These are phyloP conservation scores for Acipenser ruthenus DNA, from an alignment of 2,797 vertebrate species.

Conservation along the genomic window DNA sequence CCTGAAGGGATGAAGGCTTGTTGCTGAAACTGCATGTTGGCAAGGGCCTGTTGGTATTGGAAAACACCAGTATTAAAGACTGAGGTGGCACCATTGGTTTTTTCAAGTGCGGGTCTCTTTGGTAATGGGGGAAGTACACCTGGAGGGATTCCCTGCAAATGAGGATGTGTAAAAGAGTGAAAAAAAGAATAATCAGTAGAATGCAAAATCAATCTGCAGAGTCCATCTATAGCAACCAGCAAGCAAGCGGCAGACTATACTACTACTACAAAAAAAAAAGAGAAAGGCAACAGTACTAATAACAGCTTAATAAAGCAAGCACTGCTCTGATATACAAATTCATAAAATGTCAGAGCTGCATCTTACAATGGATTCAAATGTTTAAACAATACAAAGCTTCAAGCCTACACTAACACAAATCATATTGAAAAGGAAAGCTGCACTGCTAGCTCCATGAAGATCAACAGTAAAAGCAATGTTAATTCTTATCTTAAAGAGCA, in stretches of 20 bases:
- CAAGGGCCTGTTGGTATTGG: constrained; percentile 97
- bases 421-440: constrained; percentile 53
- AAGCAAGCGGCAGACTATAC: constrained; percentile 67
- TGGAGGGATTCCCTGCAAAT: constrained; percentile 86
- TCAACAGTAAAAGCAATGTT: constrained; percentile 63
- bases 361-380: constrained; percentile 43
- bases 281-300: constrained; percentile 61
- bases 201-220: constrained; percentile 28
- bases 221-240: constrained; percentile 56
- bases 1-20: constrained; percentile 97
- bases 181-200: constrained; percentile 53
- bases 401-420: constrained; percentile 44
- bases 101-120: constrained; percentile 99
- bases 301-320: constrained; percentile 66
- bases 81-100: constrained; percentile 97
- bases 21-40: constrained; percentile 98
- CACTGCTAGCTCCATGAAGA: constrained; percentile 69
- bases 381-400: constrained; percentile 38
- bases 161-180: constrained; percentile 37
- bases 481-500: constrained; percentile 47
- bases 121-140: constrained; percentile 92
- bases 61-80: constrained; percentile 95
- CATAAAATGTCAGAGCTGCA: constrained; percentile 38
- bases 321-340: constrained; percentile 53
- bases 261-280: constrained; percentile 31